Evolutionary conservation across 2,113 vertebrate species (phyloP).

Genomic region (Elephas maximus): DNA sequence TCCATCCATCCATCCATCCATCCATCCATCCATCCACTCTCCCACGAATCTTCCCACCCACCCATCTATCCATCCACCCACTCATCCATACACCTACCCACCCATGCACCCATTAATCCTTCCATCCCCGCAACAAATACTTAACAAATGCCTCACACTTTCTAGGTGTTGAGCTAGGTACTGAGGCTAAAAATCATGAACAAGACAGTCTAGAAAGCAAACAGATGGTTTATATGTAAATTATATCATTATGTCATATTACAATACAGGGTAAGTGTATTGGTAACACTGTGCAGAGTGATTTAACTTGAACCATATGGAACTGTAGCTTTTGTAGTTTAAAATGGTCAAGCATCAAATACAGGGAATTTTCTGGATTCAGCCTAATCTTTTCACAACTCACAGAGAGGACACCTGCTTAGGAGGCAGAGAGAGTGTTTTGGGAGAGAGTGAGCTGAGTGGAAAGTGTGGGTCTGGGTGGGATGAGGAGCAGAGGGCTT

Average conservation of each 20-base stretch:
- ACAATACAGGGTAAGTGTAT: background rate
- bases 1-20: background rate
- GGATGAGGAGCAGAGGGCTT: background rate
- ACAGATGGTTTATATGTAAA: background rate
- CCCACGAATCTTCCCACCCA: background rate
- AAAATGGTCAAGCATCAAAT: background rate
- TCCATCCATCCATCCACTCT: background rate
- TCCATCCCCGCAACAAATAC: background rate
- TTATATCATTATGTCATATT: background rate
- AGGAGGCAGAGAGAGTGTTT: background rate
- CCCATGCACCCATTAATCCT: too few species aligned
- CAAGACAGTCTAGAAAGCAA: background rate
- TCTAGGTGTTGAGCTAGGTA: background rate
- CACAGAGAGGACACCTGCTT: background rate
- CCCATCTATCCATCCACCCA: background rate
- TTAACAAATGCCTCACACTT: background rate
- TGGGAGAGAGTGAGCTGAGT: background rate
- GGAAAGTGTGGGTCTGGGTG: background rate
- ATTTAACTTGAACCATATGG: background rate
- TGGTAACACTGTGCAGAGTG: background rate
- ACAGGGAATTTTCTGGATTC: background rate
- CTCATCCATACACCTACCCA: background rate
- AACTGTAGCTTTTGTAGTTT: background rate
- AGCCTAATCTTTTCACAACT: background rate
- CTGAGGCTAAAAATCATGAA: background rate